Evolutionary conservation across 64 coral and sea anemone species (phyloP).

Genomic region (Hydrozoanthus tunicans): DNA sequence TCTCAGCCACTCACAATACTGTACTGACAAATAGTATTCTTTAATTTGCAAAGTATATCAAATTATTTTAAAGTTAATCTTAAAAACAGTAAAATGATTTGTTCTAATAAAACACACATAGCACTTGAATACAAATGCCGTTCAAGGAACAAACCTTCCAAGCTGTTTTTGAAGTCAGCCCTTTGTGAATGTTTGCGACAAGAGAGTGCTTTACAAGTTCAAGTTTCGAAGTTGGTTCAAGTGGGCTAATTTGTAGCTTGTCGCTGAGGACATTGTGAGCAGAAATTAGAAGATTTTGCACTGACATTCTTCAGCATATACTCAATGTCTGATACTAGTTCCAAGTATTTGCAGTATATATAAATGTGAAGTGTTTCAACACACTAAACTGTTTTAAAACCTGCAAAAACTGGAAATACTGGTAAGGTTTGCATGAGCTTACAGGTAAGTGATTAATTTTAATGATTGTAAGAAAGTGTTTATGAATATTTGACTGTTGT

Average conservation of each 20-base stretch:
- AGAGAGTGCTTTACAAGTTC: constrained; percentile 32
- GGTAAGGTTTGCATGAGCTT: neutral
- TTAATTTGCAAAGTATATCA: neutral
- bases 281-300: constrained; percentile 33
- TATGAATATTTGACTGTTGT: neutral
- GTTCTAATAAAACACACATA: neutral
- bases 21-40: neutral
- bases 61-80: no score
- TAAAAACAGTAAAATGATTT: no score
- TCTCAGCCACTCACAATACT: no score
- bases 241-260: neutral
- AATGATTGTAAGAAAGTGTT: neutral
- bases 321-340: neutral
- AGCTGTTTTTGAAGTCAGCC: neutral
- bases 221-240: constrained; percentile 48
- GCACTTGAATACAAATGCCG: neutral
- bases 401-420: neutral
- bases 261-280: constrained; percentile 1
- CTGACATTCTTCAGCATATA: constrained; percentile 26
- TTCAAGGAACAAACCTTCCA: neutral
- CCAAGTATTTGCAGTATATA: neutral
- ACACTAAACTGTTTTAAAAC: constrained; percentile 21
- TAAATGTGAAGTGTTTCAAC: neutral
- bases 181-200: neutral
- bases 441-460: constrained; percentile 16